A percentile compares a stretch with the other conserved stretches of the same genome.
Evolutionary conservation across 1,140 invertebrate species (phyloP).

Genomic region (Aphis gossypii): DNA sequence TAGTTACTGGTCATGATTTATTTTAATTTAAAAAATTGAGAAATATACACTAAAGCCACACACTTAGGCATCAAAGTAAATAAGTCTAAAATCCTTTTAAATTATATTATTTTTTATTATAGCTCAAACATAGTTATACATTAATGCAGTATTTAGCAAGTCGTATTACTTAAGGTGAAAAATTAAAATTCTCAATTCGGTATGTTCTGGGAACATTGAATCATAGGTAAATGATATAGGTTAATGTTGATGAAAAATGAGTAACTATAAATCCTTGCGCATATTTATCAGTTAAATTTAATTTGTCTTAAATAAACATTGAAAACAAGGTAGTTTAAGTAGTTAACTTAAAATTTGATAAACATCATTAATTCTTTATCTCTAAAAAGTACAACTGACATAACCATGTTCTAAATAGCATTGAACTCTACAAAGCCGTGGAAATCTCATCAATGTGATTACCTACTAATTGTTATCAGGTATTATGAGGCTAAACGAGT

Average conservation of each 20-base stretch:
- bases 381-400: not conserved
- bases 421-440: not conserved
- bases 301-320: not conserved
- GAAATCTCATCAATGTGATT: not conserved
- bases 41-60: not conserved
- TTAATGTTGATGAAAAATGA: not conserved
- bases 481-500: not conserved
- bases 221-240: too few species aligned
- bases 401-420: not conserved
- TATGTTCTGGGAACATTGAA: too few species aligned
- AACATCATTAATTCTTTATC: not conserved
- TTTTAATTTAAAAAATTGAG: too few species aligned
- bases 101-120: not conserved
- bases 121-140: not conserved
- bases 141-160: not conserved
- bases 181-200: too few species aligned
- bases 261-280: not conserved
- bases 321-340: not conserved
- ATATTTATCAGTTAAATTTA: not conserved
- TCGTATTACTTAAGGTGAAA: too few species aligned
- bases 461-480: not conserved
- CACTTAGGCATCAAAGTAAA: not conserved
- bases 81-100: too few species aligned
- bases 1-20: too few species aligned
- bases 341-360: not conserved